Evolutionary conservation across 2,113 vertebrate genomes (phyloP).

Genomic region (Bubo blakistoni): DNA sequence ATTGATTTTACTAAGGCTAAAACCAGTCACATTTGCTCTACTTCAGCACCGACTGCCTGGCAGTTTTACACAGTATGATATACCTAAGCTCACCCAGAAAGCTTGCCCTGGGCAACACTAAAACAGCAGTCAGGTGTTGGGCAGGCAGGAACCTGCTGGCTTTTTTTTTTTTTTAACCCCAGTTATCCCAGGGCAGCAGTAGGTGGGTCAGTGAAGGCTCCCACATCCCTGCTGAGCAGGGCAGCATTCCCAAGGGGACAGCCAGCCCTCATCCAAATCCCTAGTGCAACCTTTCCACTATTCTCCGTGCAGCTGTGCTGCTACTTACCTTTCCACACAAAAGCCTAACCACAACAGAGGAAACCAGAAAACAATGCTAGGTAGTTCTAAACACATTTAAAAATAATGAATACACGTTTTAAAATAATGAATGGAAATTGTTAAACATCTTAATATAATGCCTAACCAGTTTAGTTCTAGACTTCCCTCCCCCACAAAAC

Average conservation of each 20-base stretch:
- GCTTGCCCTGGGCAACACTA: not conserved
- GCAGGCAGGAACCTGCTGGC: not conserved
- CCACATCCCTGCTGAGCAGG: not conserved
- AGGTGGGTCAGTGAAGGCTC: not conserved
- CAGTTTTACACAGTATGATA: not conserved
- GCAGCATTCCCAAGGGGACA: rapidly evolving
- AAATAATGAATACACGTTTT: not conserved
- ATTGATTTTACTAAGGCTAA: not conserved
- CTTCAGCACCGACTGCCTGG: not conserved
- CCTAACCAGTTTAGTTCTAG: not conserved
- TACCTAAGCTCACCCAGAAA: not conserved
- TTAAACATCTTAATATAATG: not conserved
- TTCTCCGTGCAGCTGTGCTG: not conserved
- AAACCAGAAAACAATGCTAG: constrained; percentile 2
- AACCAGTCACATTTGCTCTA: not conserved
- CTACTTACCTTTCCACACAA: not conserved
- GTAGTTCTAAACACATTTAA: not conserved
- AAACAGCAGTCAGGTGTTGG: not conserved
- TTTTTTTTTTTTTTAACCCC: not conserved
- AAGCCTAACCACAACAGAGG: constrained; percentile 25
- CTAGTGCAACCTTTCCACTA: not conserved
- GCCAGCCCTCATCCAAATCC: not conserved
- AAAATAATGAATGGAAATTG: not conserved
- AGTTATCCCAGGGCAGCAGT: not conserved
- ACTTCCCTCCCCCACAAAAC: not conserved